Evolutionary conservation across 2,888 invertebrate genomes (phyloP).

Genomic region (Noctua fimbriata): DNA sequence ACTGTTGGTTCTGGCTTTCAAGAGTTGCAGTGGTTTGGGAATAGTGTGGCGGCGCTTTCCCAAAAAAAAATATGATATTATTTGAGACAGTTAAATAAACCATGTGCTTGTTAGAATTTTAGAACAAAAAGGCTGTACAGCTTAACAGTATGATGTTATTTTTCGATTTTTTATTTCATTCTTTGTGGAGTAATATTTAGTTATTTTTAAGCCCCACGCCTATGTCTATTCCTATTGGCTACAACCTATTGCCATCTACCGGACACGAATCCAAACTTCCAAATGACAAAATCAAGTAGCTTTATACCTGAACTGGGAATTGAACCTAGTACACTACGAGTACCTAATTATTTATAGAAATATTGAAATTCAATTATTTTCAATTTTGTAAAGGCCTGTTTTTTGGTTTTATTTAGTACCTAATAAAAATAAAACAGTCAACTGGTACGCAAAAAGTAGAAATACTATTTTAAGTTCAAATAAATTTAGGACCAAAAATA

Average conservation of each 20-base stretch:
- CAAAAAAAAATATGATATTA: too few species aligned
- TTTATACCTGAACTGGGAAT: too few species aligned
- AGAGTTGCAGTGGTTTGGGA: too few species aligned
- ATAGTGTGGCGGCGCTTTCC: too few species aligned
- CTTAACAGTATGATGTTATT: too few species aligned
- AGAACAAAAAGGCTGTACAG: too few species aligned
- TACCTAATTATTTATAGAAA: background rate
- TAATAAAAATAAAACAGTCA: background rate
- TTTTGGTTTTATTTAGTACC: background rate
- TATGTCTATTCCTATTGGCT: background rate
- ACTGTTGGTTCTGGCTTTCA: too few species aligned
- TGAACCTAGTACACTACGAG: background rate
- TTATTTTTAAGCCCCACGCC: background rate
- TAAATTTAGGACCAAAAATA: slow-evolving; percentile 20
- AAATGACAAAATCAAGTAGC: too few species aligned
- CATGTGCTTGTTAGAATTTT: too few species aligned
- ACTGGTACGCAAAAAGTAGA: background rate
- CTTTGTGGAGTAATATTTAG: background rate
- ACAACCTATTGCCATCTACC: background rate
- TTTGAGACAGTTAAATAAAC: too few species aligned
- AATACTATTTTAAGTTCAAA: background rate
- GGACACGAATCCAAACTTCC: background rate
- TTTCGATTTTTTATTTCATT: too few species aligned
- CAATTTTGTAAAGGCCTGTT: background rate
- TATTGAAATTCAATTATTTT: background rate